Conservation (phyloP, 1,140 invertebrate genomes). For the Euwallacea similis region DNA sequence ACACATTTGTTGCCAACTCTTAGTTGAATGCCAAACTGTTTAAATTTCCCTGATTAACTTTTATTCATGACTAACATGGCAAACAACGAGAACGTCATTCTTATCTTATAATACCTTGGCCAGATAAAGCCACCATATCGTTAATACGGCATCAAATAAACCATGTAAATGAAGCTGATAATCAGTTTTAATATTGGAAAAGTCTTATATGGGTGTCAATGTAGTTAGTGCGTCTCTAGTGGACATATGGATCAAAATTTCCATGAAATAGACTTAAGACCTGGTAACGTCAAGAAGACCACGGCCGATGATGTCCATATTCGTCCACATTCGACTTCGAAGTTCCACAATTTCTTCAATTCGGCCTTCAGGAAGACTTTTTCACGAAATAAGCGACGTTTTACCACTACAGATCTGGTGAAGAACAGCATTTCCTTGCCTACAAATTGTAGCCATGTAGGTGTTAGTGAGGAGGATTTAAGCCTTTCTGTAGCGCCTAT, state of each 20-base stretch:
- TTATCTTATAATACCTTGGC: too few species aligned
- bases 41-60: too few species aligned
- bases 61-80: too few species aligned
- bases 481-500: constrained; percentile 2
- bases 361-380: background rate
- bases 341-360: background rate
- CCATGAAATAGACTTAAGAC: background rate
- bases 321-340: background rate
- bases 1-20: too few species aligned
- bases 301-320: background rate
- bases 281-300: background rate
- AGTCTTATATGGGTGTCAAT: too few species aligned
- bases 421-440: constrained; percentile 19
- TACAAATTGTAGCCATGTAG: constrained; percentile 12
- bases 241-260: constrained; percentile 1
- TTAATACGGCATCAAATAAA: too few species aligned
- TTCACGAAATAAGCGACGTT: background rate
- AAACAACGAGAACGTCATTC: too few species aligned
- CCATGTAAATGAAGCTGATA: too few species aligned
- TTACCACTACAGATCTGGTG: constrained; percentile 4
- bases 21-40: too few species aligned
- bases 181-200: too few species aligned
- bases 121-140: too few species aligned
- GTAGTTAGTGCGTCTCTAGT: too few species aligned
- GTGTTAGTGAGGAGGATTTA: constrained; percentile 7